Evolutionary conservation across 2,113 vertebrate species (phyloP), one percentile per base, ranked within the genome.

Genomic region (Hypanus sabinus): DNA sequence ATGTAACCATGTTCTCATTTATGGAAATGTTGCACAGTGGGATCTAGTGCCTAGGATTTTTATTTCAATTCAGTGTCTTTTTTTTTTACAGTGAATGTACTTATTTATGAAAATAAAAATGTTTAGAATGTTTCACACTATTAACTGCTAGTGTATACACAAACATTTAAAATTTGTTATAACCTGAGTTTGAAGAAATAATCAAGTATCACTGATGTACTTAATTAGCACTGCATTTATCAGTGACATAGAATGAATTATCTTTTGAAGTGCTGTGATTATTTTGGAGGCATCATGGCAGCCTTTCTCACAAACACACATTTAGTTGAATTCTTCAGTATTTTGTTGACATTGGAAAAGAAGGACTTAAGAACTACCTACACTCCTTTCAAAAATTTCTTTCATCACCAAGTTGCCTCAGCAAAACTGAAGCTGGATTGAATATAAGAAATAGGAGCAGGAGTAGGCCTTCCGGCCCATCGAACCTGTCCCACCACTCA

Each of bases 1-100:
- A 95, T 94, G 20, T 93, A 8, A 20, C 62, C 22, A 73, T 73
- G 9, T 73, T 93, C 70, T 93, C 24, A 93, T 73, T 92, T 71
- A 70, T 71, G 57, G 60, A 62, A 30, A 88, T 88, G 68, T 71
- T 30, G 62, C 18, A 71, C 65, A 46, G 24, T 73, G 36, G 9
- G 22, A 55, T 75, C 91, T 36, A 73, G 36, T 46, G 36, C 30
- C 22, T 27, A 16, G 88, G 22, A 62, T 91, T 33, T 36, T 68
- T 68, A 22, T 65, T 33, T 91, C n/a, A 91, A 68, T 91, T 70
- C 30, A 70, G 27, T 27, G 36, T 16, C 6, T 8, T 38, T 68
- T 91, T 38, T 36, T 73, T 70, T 16, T 85, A 46, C 62, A 79
- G 38, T 36, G 22, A 1, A 91, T 22, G n/a, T 9, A 36, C 30